Conservation (phyloP, 1,140 invertebrate genomes). For the Drosophila sucinea region DNA sequence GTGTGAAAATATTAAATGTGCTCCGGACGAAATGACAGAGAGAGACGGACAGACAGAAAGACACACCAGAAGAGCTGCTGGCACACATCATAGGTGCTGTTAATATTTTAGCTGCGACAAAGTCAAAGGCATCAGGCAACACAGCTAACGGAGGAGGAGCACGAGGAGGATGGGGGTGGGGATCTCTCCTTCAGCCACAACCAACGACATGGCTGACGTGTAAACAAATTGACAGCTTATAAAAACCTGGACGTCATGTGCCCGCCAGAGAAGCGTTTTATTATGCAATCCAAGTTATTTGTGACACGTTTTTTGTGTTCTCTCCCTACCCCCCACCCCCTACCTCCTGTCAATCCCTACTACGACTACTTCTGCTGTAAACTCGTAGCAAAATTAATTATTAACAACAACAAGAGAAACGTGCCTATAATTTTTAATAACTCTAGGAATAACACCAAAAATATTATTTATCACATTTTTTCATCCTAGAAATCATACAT, state of each 20-base stretch:
- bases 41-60: conserved; percentile 5
- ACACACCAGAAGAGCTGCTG: conserved; percentile 32
- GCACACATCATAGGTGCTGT: conserved; percentile 55
- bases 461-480: background rate
- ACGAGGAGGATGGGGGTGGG: background rate
- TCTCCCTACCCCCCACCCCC: background rate
- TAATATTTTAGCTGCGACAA: conserved; percentile 72
- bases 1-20: conserved; percentile 70
- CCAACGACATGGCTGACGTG: conserved; percentile 34
- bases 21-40: conserved; percentile 18
- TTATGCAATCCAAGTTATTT: conserved; percentile 79
- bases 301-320: conserved; percentile 47
- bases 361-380: conserved; percentile 15
- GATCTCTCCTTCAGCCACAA: conserved; percentile 35
- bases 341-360: background rate
- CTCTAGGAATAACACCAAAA: conserved; percentile 1
- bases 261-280: conserved; percentile 64
- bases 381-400: conserved; percentile 68
- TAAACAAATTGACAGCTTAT: conserved; percentile 80
- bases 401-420: conserved; percentile 58
- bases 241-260: conserved; percentile 77
- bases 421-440: conserved; percentile 65
- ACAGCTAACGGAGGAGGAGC: no score
- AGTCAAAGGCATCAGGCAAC: conserved; percentile 56
- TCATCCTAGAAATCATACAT: background rate